Conservation (phyloP, 1,140 invertebrate species). For the Penaeus chinensis region DNA sequence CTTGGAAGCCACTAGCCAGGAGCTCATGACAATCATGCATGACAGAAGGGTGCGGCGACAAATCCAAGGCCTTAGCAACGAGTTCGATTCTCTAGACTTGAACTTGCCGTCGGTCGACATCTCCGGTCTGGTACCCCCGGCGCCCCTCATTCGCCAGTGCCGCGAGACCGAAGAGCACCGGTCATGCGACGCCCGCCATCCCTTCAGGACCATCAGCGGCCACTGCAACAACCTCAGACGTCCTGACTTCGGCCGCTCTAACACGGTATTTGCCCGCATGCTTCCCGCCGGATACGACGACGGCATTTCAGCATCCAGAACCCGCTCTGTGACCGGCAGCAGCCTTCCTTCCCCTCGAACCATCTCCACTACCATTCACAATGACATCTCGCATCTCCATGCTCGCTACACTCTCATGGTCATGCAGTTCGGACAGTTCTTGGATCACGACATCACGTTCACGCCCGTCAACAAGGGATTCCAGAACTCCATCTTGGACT, state of each 20-base stretch:
- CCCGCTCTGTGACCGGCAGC: constrained; percentile 78
- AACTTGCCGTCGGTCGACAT: constrained; percentile 60
- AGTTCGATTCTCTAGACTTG: constrained; percentile 66
- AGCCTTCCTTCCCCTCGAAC: constrained; percentile 83
- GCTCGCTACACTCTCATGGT: constrained; percentile 90
- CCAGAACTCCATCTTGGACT: constrained; percentile 76
- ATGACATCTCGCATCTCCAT: constrained; percentile 87
- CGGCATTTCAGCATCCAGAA: constrained; percentile 81
- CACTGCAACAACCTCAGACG: constrained; percentile 92
- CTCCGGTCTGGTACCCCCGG: constrained; percentile 61
- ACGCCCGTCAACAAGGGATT: constrained; percentile 68
- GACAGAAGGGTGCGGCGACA: constrained; percentile 61
- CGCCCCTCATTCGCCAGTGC: constrained; percentile 65
- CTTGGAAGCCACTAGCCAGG: constrained; percentile 79
- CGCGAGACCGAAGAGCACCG: constrained; percentile 67
- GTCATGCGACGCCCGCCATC: constrained; percentile 82
- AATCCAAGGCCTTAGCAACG: constrained; percentile 67
- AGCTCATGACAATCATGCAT: constrained; percentile 71
- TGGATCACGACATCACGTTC: constrained; percentile 93
- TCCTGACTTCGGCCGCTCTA: constrained; percentile 84
- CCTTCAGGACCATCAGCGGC: constrained; percentile 88
- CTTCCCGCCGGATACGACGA: constrained; percentile 90
- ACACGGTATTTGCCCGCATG: constrained; percentile 87
- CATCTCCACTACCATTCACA: constrained; percentile 87
- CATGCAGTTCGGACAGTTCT: constrained; percentile 90